These are phyloP conservation scores for Kryphioiulus occultus DNA, from an alignment of 2,888 invertebrate species.

Conservation along the genomic window DNA sequence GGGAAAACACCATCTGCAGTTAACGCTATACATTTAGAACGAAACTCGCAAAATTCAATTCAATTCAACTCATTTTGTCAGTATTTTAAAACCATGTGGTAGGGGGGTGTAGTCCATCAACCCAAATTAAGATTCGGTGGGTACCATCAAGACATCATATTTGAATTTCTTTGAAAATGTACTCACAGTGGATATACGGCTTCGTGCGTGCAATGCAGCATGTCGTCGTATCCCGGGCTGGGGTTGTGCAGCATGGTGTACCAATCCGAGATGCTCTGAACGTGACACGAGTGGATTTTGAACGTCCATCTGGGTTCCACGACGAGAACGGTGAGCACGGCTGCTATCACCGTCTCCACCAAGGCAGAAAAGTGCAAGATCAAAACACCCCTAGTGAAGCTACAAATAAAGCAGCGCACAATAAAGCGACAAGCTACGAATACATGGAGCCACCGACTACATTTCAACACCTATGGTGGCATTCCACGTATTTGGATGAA, in stretches of 20 bases:
- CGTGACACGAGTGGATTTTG: constrained; percentile 78
- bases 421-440: neutral
- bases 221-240: constrained; percentile 85
- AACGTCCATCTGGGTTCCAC: constrained; percentile 83
- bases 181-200: constrained; percentile 93
- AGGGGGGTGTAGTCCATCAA: too few relatives aligned
- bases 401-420: constrained; percentile 59
- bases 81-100: too few relatives aligned
- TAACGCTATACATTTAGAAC: neutral
- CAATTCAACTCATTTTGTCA: too few relatives aligned
- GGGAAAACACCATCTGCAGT: constrained; percentile 55
- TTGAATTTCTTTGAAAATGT: too few relatives aligned
- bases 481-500: neutral
- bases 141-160: too few relatives aligned
- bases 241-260: constrained; percentile 96
- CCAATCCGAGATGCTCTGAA: constrained; percentile 89
- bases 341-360: constrained; percentile 79
- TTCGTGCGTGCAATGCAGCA: constrained; percentile 94
- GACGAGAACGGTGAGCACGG: constrained; percentile 78
- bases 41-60: neutral
- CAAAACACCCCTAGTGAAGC: constrained; percentile 77
- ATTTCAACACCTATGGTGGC: neutral
- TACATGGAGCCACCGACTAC: neutral
- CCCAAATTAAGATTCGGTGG: too few relatives aligned
- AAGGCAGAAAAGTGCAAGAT: constrained; percentile 82